These are phyloP conservation scores for Agapornis canus DNA, from an alignment of 2,797 vertebrate species.

Conservation along the genomic window DNA sequence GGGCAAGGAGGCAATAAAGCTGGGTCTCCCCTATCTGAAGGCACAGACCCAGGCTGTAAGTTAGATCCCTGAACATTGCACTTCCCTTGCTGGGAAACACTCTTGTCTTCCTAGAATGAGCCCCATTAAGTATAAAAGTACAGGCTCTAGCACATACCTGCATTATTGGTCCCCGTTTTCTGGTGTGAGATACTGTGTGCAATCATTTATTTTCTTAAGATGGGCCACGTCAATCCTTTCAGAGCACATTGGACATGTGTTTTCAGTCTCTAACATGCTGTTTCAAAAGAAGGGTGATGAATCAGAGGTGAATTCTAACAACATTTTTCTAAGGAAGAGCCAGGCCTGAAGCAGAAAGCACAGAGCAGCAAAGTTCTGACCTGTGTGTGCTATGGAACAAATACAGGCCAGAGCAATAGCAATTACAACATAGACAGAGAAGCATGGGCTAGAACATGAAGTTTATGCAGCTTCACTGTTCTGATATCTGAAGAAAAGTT, in stretches of 20 bases:
- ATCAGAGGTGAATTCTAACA: neutral
- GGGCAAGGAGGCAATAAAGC: fast-evolving
- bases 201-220: constrained; percentile 84
- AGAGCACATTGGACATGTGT: constrained; percentile 92
- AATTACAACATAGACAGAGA: fast-evolving
- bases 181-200: constrained; percentile 81
- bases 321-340: neutral
- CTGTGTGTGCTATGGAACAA: too few species aligned
- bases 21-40: neutral
- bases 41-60: neutral
- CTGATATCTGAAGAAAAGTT: neutral
- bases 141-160: neutral
- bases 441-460: neutral
- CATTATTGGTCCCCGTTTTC: constrained; percentile 77
- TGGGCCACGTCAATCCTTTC: constrained; percentile 80
- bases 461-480: neutral
- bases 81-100: neutral
- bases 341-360: neutral
- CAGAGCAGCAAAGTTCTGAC: neutral
- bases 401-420: neutral
- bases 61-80: neutral
- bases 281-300: constrained; percentile 9
- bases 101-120: neutral
- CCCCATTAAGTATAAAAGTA: neutral
- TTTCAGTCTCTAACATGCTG: constrained; percentile 89